A percentile compares a stretch with the other conserved stretches of the same genome.
Evolutionary conservation across 2,888 invertebrate genomes (phyloP).

Genomic region (Andrena chrysosceles): DNA sequence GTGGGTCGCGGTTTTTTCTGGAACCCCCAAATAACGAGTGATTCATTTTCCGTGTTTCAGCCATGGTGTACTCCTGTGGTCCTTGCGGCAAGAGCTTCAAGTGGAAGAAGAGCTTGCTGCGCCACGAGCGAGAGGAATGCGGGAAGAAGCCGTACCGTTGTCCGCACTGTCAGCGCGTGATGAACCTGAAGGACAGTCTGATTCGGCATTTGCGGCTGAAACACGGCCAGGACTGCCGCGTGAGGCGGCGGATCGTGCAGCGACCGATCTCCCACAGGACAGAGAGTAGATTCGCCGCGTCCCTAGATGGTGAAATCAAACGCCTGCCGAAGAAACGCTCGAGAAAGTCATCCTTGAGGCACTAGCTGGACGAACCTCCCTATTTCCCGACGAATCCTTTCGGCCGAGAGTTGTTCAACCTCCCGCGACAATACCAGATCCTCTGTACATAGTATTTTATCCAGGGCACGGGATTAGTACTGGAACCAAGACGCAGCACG

Average conservation of each 20-base stretch:
- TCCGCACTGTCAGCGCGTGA: conserved; percentile 9
- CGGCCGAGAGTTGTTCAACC: background rate
- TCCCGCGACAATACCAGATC: background rate
- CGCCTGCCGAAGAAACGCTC: conserved; percentile 1
- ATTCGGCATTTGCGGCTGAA: conserved; percentile 1
- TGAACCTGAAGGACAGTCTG: conserved; percentile 22
- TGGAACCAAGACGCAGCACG: background rate
- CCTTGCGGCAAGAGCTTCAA: conserved; percentile 56
- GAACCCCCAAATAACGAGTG: conserved; percentile 8
- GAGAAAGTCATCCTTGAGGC: background rate
- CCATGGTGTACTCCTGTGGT: background rate
- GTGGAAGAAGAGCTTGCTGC: conserved; percentile 56
- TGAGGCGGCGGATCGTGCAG: background rate
- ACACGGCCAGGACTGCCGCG: conserved; percentile 24
- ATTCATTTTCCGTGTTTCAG: conserved; percentile 52
- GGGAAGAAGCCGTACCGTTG: conserved; percentile 58
- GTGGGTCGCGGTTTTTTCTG: background rate
- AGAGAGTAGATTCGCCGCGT: background rate
- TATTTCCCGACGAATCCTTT: background rate
- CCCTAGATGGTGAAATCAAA: background rate
- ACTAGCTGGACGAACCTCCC: too few relatives aligned
- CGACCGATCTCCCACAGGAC: background rate
- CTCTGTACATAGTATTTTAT: background rate
- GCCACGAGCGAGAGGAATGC: conserved; percentile 63
- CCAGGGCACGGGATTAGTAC: too few relatives aligned